Percentiles rank a stretch among this genome's conserved stretches.
phyloP scores from a whole-genome alignment of 1,140 invertebrate species.

The Drosophila watanabei region DNA sequence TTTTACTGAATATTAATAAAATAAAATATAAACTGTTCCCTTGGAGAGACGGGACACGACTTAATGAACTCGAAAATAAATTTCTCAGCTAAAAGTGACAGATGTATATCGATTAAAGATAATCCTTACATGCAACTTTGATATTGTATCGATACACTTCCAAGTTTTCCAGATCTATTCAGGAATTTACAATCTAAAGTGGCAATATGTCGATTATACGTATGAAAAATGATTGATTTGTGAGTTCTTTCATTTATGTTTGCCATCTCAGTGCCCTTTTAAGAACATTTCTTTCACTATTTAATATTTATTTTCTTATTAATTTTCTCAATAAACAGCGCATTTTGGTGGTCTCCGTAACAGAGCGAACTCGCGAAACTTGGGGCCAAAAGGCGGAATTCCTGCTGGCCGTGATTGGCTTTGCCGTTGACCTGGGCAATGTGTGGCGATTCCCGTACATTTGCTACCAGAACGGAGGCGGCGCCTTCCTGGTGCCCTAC shows the following conservation, averaged over 20 bases:
- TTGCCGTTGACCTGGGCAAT: conserved; percentile 94
- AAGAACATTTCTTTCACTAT: too few species aligned
- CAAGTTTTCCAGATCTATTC: neutral
- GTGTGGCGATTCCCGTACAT: conserved; percentile 94
- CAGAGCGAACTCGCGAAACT: conserved; percentile 89
- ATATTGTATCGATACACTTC: neutral
- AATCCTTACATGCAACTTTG: neutral
- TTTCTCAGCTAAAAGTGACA: neutral
- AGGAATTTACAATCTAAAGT: neutral
- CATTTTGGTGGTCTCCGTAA: conserved; percentile 88
- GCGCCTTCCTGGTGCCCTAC: conserved; percentile 97
- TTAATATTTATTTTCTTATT: neutral
- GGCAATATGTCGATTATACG: neutral
- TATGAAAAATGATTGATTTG: neutral
- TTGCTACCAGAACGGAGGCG: conserved; percentile 93
- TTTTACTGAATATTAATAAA: too few species aligned
- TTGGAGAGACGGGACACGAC: neutral
- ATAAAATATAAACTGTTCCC: neutral
- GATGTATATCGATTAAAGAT: neutral
- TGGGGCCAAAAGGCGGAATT: conserved; percentile 96
- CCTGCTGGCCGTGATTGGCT: conserved; percentile 94
- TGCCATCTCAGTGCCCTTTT: neutral
- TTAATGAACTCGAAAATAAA: neutral
- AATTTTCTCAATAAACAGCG: conserved; percentile 65
- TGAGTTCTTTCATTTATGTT: neutral